Conservation (phyloP, 2,888 invertebrate species). For the Thysanoteuthis rhombus region DNA sequence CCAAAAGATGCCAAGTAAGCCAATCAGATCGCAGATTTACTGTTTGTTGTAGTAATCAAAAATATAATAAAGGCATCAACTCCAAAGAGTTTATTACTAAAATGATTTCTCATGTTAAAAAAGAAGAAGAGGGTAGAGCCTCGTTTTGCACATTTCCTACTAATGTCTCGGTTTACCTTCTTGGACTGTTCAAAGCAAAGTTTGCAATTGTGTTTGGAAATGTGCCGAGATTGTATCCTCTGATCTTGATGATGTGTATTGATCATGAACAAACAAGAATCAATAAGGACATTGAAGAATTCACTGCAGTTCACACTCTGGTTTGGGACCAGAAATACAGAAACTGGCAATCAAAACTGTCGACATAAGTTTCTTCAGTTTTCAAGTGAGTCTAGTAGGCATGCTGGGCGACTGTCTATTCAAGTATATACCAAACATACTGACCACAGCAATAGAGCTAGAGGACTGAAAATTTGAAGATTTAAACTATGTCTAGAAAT, state of each 20-base stretch:
- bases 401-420: no score
- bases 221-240: slow-evolving; percentile 12
- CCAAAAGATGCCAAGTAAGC: neutral
- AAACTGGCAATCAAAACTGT: no score
- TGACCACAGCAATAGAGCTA: no score
- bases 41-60: slow-evolving; percentile 12
- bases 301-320: neutral
- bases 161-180: neutral
- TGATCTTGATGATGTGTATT: neutral
- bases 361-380: no score
- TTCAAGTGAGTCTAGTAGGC: no score
- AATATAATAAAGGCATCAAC: neutral
- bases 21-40: neutral
- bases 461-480: no score
- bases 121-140: neutral
- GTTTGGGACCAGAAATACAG: neutral
- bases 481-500: no score
- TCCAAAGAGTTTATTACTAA: neutral
- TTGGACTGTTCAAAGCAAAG: slow-evolving; percentile 12
- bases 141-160: neutral
- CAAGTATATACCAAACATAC: no score
- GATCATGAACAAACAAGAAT: neutral
- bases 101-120: neutral
- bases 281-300: neutral
- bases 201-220: slow-evolving; percentile 12